A percentile compares a stretch with the other conserved stretches of the same genome.
Evolutionary conservation across 2,113 vertebrate species (phyloP).

Genomic region (Grantiella picta): DNA sequence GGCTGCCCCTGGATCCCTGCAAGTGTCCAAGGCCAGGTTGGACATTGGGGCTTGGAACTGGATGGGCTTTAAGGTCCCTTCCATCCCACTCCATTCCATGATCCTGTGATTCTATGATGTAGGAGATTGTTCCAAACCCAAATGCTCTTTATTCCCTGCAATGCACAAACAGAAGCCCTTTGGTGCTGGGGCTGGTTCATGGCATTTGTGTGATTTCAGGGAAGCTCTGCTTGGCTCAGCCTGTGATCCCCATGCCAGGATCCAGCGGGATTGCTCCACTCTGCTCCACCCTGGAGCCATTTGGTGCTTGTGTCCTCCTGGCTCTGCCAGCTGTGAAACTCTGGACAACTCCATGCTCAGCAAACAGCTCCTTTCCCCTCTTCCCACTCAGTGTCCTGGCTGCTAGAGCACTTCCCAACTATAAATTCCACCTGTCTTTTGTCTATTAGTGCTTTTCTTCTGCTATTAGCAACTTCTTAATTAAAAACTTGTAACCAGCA

Average conservation of each 20-base stretch:
- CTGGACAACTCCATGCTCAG: background rate
- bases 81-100: accelerated
- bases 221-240: background rate
- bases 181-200: background rate
- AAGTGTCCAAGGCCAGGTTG: background rate
- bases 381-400: background rate
- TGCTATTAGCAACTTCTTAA: background rate
- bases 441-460: background rate
- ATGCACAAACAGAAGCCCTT: background rate
- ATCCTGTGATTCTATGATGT: accelerated
- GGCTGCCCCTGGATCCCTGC: background rate
- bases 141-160: background rate
- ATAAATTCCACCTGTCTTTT: background rate
- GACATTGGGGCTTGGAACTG: background rate
- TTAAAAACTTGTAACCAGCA: background rate
- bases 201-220: background rate
- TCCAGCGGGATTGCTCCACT: background rate
- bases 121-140: background rate
- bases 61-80: background rate
- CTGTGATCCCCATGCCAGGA: background rate
- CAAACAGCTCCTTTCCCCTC: background rate
- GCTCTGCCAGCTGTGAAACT: background rate
- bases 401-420: background rate
- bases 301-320: background rate
- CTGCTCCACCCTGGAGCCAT: background rate